Base-by-base conservation (phyloP, 2,113 vertebrate species). In the Plecturocebus donacophilus region DNA sequence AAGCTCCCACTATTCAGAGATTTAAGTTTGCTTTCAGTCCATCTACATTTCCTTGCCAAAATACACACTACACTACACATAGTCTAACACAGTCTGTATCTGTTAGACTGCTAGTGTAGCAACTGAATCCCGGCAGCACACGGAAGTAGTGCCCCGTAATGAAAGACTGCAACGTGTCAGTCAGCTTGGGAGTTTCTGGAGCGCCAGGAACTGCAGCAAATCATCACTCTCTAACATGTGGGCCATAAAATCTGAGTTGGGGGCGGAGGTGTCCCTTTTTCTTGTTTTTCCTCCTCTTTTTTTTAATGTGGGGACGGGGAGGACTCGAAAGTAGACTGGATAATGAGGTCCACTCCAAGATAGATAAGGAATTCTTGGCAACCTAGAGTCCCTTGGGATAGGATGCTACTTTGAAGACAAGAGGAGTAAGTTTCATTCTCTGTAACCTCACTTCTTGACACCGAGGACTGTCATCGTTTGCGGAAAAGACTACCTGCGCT, bases 111-210 rank as follows among this genome's bases (percentile, higher is more conserved):
- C 89, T 10, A 45, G 91, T 5, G 35, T 1, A 40, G 91, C 77
- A 20, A 68, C 89, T 19, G 56, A 66, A 56, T 54, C 81, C 90
- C 9, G 0, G 49, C 54, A 81, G 84, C 82, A 97, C 95, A 40
- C 97, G 98, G 98, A 98, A 98, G 97, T 95, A 10, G 56, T 2
- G 81, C 47, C 94, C 91, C 1, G 68, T 16, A 61, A 68, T 14
- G 56, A 75, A 66, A 90, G 54, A 64, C 66, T 96, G 98, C 98
- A 87, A 98, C 98, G 98, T 98, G 98, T 98, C 98, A 97, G 71
- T 25, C 13, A 14, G 90, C 88, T 19, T 35, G 58, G 68, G 90
- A 96, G 96, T 94, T 88, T 42, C 95, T 38, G 89, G n/a, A 84
- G 70, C 54, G 45, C 35, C 54, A 58, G 81, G 54, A 13, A 68